Conservation (phyloP, 1,140 invertebrate species). For the Calliopsis andreniformis region DNA sequence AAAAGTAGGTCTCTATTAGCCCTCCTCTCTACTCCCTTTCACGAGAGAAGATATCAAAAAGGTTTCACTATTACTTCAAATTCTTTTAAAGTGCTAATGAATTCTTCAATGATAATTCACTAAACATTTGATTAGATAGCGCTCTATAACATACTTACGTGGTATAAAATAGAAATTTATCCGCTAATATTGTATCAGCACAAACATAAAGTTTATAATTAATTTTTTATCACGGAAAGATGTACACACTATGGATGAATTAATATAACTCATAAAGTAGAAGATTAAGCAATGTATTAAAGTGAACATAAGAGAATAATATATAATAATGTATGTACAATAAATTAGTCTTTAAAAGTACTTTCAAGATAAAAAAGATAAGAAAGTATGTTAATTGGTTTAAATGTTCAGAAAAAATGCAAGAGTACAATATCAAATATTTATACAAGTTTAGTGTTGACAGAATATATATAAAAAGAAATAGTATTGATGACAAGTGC, state of each 20-base stretch:
- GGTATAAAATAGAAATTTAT: slow-evolving; percentile 55
- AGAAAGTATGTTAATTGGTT: neutral
- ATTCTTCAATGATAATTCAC: slow-evolving; percentile 3
- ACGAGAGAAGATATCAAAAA: slow-evolving; percentile 48
- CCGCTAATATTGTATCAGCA: slow-evolving; percentile 47
- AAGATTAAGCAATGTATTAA: slow-evolving; percentile 10
- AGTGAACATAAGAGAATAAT: slow-evolving; percentile 18
- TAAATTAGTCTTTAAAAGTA: slow-evolving; percentile 23
- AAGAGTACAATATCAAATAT: slow-evolving; percentile 19
- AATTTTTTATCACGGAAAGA: slow-evolving; percentile 6
- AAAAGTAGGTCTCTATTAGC: slow-evolving; percentile 24
- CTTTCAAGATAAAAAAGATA: slow-evolving; percentile 12
- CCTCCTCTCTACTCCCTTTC: slow-evolving; percentile 45
- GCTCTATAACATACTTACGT: slow-evolving; percentile 66
- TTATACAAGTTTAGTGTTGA: slow-evolving; percentile 6
- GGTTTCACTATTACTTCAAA: neutral
- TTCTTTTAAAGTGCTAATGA: slow-evolving; percentile 8
- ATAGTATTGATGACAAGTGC: neutral
- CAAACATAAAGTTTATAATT: slow-evolving; percentile 39
- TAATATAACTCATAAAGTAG: slow-evolving; percentile 2
- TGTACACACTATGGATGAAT: slow-evolving; percentile 21
- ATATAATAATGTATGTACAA: slow-evolving; percentile 33
- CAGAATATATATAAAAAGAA: slow-evolving; percentile 4
- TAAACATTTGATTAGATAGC: neutral
- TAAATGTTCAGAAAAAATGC: slow-evolving; percentile 9